These are phyloP conservation scores for Limanda limanda DNA, from an alignment of 2,113 vertebrate genomes.

Conservation along the genomic window DNA sequence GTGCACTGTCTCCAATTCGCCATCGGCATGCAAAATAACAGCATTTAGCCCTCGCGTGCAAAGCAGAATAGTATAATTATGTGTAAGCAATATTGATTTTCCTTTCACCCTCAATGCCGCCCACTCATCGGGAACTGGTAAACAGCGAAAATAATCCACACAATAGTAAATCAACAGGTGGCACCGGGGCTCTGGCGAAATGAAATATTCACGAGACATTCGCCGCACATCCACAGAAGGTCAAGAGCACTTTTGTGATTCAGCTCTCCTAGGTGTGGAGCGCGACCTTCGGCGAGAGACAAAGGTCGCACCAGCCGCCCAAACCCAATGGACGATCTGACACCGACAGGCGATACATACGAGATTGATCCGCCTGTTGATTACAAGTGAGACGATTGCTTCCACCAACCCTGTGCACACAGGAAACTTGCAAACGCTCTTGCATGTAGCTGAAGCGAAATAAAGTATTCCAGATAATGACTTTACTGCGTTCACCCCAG, in stretches of 20 bases:
- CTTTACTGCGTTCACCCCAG: background rate
- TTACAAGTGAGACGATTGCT: too few relatives aligned
- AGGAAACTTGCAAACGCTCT: background rate
- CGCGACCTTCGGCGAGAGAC: constrained; percentile 34
- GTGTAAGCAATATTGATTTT: background rate
- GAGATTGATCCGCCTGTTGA: too few relatives aligned
- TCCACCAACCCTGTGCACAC: too few relatives aligned
- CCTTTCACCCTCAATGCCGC: background rate
- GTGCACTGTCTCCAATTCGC: background rate
- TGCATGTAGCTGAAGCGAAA: too few relatives aligned
- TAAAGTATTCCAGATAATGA: too few relatives aligned
- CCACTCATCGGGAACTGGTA: background rate
- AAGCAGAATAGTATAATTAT: background rate
- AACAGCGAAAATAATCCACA: background rate
- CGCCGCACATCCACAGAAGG: constrained; percentile 53
- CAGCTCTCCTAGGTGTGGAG: constrained; percentile 33
- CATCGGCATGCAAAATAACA: background rate
- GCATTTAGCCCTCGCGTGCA: background rate
- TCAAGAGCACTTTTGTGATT: constrained; percentile 54
- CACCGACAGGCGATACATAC: constrained; percentile 6
- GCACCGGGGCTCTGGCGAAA: background rate
- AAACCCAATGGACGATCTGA: constrained; percentile 2
- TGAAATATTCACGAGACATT: constrained; percentile 36
- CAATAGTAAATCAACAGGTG: constrained; percentile 21
- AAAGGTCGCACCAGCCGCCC: constrained; percentile 49